Conservation (phyloP, 2,888 invertebrate species). For the Drymonia ruficornis region DNA sequence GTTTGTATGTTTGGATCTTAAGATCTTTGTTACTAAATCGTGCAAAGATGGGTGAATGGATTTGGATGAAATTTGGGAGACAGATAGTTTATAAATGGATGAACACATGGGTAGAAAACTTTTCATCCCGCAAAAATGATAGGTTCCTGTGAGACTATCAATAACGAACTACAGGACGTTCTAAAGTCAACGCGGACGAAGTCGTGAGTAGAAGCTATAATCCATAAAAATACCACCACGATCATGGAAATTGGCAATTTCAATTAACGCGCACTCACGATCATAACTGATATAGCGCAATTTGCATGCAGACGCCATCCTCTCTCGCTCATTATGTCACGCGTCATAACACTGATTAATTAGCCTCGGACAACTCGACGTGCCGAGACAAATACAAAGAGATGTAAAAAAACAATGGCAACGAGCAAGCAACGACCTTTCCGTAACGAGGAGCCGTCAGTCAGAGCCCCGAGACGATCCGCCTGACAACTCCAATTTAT, state of each 20-base stretch:
- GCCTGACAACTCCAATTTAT: slow-evolving; percentile 75
- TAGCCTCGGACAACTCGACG: slow-evolving; percentile 51
- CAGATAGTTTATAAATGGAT: too few species aligned
- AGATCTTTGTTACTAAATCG: too few species aligned
- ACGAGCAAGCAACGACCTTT: slow-evolving; percentile 70
- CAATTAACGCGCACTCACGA: slow-evolving; percentile 15
- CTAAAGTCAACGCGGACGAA: too few species aligned
- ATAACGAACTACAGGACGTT: neutral
- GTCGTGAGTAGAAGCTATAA: too few species aligned
- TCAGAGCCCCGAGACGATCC: slow-evolving; percentile 46
- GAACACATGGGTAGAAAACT: too few species aligned
- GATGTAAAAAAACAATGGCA: slow-evolving; percentile 56
- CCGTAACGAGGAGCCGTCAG: slow-evolving; percentile 76
- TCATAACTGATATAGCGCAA: slow-evolving; percentile 33
- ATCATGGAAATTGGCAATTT: slow-evolving; percentile 4
- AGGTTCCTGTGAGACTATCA: too few species aligned
- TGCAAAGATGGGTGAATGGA: too few species aligned
- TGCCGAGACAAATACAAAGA: slow-evolving; percentile 53
- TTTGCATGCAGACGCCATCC: slow-evolving; percentile 49
- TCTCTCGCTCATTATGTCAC: slow-evolving; percentile 70
- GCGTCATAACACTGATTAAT: slow-evolving; percentile 80
- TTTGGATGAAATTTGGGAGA: too few species aligned
- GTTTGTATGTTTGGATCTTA: too few species aligned
- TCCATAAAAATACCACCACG: neutral
- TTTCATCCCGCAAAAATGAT: too few species aligned